Conservation (phyloP, 2,797 vertebrate genomes). For the Tiaroga cobitis region DNA sequence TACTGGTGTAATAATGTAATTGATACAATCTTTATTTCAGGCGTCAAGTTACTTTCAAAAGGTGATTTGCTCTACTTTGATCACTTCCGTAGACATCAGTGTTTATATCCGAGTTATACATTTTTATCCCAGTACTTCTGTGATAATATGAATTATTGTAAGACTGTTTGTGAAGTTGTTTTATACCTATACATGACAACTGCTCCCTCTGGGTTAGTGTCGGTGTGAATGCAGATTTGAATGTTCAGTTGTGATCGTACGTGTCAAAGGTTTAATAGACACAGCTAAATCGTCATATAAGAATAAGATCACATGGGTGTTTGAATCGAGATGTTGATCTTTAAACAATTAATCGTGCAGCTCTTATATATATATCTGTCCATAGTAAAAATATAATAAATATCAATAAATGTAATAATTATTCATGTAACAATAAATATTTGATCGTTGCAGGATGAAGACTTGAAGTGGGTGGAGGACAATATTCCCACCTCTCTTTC, state of each 20-base stretch:
- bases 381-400: neutral
- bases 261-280: neutral
- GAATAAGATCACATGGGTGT: neutral
- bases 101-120: neutral
- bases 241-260: neutral
- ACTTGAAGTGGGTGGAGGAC: slow-evolving; percentile 86
- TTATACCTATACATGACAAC: neutral
- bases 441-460: slow-evolving; percentile 77
- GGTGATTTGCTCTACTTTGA: too few species aligned
- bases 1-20: neutral
- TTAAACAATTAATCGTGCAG: neutral
- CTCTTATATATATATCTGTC: neutral
- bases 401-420: neutral
- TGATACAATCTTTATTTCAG: too few species aligned
- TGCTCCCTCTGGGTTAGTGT: neutral
- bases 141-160: neutral
- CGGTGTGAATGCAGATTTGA: neutral
- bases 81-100: neutral
- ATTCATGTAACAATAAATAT: neutral
- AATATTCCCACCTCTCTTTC: slow-evolving; percentile 82
- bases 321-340: neutral
- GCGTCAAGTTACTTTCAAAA: neutral
- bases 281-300: neutral
- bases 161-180: too few species aligned
- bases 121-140: neutral